These are phyloP conservation scores for Gallirallus australis DNA, from an alignment of 2,797 vertebrate genomes.

Conservation along the genomic window DNA sequence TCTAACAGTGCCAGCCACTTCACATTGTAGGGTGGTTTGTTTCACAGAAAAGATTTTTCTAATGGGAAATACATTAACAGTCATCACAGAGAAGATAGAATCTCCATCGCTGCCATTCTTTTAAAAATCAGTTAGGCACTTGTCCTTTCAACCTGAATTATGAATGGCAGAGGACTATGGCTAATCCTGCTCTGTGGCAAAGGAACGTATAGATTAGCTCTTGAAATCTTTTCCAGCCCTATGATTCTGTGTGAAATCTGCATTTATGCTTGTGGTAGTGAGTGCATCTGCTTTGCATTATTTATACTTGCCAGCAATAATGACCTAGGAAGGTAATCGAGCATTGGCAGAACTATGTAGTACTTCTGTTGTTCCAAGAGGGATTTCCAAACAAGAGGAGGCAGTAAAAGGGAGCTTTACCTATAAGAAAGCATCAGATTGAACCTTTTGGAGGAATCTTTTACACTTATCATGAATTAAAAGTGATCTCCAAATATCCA, in stretches of 20 bases:
- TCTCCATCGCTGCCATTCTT: not conserved
- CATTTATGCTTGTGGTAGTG: not conserved
- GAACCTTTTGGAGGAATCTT: not conserved
- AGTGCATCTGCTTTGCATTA: not conserved
- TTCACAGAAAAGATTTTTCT: not conserved
- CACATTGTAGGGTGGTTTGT: not conserved
- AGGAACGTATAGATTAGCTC: not conserved
- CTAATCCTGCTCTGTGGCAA: not conserved
- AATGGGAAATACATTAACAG: not conserved
- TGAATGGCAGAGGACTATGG: not conserved
- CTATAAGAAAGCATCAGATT: not conserved
- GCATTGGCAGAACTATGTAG: not conserved
- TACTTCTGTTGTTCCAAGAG: not conserved
- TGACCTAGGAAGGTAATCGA: not conserved
- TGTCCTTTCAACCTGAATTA: not conserved
- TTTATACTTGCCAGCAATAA: not conserved
- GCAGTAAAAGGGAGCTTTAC: not conserved
- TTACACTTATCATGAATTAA: not conserved
- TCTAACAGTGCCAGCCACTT: not conserved
- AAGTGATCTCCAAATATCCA: not conserved
- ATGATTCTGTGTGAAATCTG: not conserved
- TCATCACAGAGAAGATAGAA: not conserved
- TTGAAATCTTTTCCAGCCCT: not conserved
- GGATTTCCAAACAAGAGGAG: not conserved
- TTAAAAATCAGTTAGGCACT: not conserved